A percentile compares a stretch with the other conserved stretches of the same genome.
These are phyloP conservation scores for Odocoileus hemionus DNA, from an alignment of 2,113 vertebrate genomes.

Conservation along the genomic window DNA sequence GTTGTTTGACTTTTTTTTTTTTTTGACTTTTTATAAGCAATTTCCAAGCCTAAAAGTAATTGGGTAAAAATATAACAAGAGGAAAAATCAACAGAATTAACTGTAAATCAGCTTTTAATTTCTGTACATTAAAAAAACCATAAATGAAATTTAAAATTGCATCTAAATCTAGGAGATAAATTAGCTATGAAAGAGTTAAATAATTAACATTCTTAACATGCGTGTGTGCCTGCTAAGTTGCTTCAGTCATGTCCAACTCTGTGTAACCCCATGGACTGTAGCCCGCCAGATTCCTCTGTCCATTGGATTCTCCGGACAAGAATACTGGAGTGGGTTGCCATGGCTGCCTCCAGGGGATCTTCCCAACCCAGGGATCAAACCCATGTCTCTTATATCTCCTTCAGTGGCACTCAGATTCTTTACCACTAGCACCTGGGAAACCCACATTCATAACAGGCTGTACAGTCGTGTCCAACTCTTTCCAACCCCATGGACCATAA, in stretches of 20 bases:
- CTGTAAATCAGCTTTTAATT: conserved; percentile 45
- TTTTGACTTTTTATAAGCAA: conserved; percentile 7
- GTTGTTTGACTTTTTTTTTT: neutral
- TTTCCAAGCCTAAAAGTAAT: conserved; percentile 20
- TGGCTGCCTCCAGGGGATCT: neutral
- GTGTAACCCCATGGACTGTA: neutral
- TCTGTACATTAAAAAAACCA: neutral
- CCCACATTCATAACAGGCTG: neutral
- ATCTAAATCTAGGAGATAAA: neutral
- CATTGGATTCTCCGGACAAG: neutral
- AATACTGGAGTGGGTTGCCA: neutral
- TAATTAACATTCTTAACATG: neutral
- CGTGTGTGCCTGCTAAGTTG: neutral
- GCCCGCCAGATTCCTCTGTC: neutral
- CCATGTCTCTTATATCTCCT: neutral
- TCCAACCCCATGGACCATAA: neutral
- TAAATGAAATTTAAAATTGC: conserved; percentile 14
- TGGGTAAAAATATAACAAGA: neutral
- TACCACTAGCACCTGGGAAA: neutral
- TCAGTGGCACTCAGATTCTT: neutral
- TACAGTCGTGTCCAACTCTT: neutral
- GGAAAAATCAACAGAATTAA: neutral
- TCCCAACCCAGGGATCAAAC: neutral
- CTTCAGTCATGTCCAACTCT: neutral
- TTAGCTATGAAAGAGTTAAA: neutral